phyloP scores from a whole-genome alignment of 2,113 vertebrate species.

The Megalops atlanticus region DNA sequence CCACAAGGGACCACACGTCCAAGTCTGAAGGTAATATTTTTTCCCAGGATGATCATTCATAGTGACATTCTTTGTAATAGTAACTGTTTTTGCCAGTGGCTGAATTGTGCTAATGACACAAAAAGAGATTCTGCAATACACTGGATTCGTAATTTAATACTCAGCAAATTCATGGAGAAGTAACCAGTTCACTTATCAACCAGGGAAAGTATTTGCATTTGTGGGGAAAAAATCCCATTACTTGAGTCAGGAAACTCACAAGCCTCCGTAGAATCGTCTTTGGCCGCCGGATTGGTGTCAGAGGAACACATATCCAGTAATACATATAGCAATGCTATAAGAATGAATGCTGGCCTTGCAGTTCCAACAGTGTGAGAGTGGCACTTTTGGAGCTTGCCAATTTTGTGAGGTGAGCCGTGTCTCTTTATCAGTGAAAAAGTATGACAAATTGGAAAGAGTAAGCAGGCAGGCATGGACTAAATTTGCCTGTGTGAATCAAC shows the following conservation, averaged over 20 bases:
- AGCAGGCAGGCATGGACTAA: not conserved
- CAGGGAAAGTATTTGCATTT: not conserved
- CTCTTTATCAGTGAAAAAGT: not conserved
- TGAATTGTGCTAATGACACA: too few species aligned
- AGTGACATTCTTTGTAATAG: too few species aligned
- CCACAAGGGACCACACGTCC: not conserved
- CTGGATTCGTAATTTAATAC: not conserved
- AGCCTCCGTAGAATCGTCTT: too few species aligned
- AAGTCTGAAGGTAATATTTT: too few species aligned
- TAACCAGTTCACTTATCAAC: not conserved
- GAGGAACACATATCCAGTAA: too few species aligned
- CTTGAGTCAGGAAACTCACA: not conserved
- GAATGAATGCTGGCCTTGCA: not conserved
- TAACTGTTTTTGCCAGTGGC: too few species aligned
- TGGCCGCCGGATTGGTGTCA: too few species aligned
- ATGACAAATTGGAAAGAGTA: not conserved
- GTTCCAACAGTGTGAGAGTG: not conserved
- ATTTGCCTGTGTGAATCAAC: not conserved
- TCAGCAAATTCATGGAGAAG: not conserved
- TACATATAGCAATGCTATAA: not conserved
- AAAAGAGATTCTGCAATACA: not conserved
- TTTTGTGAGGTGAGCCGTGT: not conserved
- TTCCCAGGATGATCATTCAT: too few species aligned
- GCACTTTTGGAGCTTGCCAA: not conserved
- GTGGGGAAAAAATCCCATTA: not conserved